These are phyloP conservation scores for Sarcoramphus papa DNA, from an alignment of 2,797 vertebrate species.

Conservation along the genomic window DNA sequence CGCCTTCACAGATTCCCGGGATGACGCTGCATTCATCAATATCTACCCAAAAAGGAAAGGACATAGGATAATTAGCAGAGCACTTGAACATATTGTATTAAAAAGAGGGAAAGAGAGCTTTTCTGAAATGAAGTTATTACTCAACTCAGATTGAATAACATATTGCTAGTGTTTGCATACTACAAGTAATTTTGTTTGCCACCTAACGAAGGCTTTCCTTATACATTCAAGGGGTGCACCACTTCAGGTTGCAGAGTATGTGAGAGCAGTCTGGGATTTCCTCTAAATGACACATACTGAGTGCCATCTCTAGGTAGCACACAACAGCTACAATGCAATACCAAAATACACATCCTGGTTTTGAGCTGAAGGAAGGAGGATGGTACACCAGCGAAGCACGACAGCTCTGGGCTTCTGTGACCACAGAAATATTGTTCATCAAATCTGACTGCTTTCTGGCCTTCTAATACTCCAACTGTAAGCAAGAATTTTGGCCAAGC, in stretches of 20 bases:
- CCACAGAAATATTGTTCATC: background rate
- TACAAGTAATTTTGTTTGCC: background rate
- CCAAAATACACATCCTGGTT: background rate
- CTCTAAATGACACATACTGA: background rate
- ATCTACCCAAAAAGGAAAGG: slow-evolving; percentile 58
- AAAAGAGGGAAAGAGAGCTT: background rate
- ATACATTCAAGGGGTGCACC: background rate
- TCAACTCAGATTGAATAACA: background rate
- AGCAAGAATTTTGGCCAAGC: background rate
- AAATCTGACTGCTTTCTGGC: background rate
- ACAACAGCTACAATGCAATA: background rate
- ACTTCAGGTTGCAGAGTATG: background rate
- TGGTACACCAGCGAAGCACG: background rate
- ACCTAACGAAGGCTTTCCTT: background rate
- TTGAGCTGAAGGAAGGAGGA: background rate
- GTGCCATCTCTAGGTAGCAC: background rate
- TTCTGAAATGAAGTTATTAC: background rate
- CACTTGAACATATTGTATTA: background rate
- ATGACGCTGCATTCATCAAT: slow-evolving; percentile 74
- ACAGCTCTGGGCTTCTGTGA: background rate
- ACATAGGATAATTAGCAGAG: background rate
- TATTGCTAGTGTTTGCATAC: background rate
- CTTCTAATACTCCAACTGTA: background rate
- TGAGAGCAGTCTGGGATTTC: background rate
- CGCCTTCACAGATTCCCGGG: slow-evolving; percentile 70